Evolutionary conservation across 2,113 vertebrate species (phyloP).

Genomic region (Boulengerochromis microlepis): DNA sequence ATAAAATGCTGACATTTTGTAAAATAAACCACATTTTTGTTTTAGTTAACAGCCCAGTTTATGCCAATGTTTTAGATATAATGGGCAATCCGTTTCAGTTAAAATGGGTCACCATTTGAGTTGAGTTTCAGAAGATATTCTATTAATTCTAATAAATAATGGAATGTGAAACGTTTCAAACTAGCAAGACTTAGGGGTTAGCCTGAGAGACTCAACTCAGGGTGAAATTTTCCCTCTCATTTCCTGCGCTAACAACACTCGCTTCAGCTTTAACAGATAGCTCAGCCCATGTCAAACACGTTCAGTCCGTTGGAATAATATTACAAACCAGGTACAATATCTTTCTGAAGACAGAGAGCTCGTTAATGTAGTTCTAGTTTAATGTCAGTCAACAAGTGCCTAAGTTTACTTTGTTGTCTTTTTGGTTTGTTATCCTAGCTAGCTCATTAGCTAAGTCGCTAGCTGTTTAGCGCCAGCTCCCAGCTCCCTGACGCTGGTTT

Average conservation of each 20-base stretch:
- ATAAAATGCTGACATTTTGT: neutral
- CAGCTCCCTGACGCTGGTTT: neutral
- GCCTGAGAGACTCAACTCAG: neutral
- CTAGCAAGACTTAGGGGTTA: neutral
- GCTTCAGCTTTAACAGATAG: conserved; percentile 10
- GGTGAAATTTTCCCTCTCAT: accelerated
- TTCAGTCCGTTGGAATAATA: neutral
- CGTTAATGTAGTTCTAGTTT: neutral
- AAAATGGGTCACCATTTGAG: neutral
- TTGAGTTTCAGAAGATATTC: neutral
- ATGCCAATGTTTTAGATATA: neutral
- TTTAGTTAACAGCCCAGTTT: neutral
- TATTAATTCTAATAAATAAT: neutral
- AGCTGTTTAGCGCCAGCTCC: neutral
- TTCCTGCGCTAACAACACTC: conserved; percentile 26
- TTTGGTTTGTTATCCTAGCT: neutral
- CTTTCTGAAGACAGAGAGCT: neutral
- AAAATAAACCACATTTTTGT: neutral
- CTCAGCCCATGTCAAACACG: neutral
- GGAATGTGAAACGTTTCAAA: neutral
- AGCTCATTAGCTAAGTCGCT: neutral
- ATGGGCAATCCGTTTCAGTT: neutral
- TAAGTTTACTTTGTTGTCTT: neutral
- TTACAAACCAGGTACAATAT: neutral
- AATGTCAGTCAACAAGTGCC: neutral